Conservation (phyloP, 2,113 vertebrate species). For the Ibidorhyncha struthersii region DNA sequence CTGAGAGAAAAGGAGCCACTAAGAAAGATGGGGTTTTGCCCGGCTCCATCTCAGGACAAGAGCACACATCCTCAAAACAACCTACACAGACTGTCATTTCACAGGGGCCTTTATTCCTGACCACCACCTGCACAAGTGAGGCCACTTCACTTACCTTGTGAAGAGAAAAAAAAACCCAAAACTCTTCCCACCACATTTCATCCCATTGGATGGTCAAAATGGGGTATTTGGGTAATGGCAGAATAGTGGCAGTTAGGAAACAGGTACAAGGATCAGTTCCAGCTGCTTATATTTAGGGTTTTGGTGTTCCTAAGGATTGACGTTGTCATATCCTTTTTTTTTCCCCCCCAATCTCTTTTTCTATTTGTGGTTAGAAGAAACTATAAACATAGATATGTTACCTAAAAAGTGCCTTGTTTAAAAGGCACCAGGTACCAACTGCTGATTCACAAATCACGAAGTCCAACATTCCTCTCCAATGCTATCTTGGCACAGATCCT, state of each 20-base stretch:
- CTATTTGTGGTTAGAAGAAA: neutral
- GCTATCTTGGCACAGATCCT: neutral
- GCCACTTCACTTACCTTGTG: neutral
- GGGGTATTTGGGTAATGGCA: neutral
- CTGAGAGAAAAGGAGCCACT: neutral
- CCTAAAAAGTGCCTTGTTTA: neutral
- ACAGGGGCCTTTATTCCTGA: neutral
- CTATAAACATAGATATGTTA: neutral
- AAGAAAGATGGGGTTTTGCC: neutral
- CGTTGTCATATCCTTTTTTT: fast-evolving
- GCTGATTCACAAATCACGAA: neutral
- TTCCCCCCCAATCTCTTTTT: fast-evolving
- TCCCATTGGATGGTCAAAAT: neutral
- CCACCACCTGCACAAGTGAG: neutral
- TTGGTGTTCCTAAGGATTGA: neutral
- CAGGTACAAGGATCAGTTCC: neutral
- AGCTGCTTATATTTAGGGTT: neutral
- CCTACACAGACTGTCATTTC: neutral
- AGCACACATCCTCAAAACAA: neutral
- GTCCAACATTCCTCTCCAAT: neutral
- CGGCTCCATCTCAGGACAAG: neutral
- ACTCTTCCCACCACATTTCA: neutral
- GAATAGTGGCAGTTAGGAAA: neutral
- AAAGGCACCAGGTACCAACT: neutral
- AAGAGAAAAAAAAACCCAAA: fast-evolving